Base-by-base conservation (phyloP, 2,113 vertebrate genomes). In the Thalassoma bifasciatum region DNA sequence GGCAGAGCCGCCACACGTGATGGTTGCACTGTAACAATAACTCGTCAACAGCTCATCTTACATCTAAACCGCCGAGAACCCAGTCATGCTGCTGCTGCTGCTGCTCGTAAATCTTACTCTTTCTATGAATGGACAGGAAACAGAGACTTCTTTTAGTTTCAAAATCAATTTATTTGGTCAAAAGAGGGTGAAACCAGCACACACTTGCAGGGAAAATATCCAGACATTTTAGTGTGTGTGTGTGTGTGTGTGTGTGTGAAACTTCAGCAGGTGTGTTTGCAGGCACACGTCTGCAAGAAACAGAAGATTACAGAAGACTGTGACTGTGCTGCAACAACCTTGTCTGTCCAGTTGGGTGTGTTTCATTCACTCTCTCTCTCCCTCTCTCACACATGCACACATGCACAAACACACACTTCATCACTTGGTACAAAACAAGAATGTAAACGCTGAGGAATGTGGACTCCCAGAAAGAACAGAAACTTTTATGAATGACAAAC, bases 381-480 rank as follows among this genome's bases (percentile, higher is more conserved):
- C 58, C 50, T 21, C 47, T 49, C 17, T 37, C 63, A 67, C 65
- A 69, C 54, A 37, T 42, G n/a, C 40, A 57, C 54, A 70, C 68
- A 51, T 56, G 51, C 66, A 50, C 40, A n/a, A 19, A 57, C 77
- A 89, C 53, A 68, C 81, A 59, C 80, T 82, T 82, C 66, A 77
- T 87, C 88, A 91, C 87, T 73, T 88, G 82, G 79, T 84, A 85
- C 77, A 83, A 88, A 89, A 76, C 88, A 88, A 81, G 84, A 93
- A 90, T 92, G 90, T 91, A 90, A 93, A 94, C 91, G 88, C 80
- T 76, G 85, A 83, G 89, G 83, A 92, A 89, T 86, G 87, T 50
- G 1, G 0, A 40, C 68, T 54, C 13, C 26, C 49, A 66, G 21
- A 66, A 73, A 72, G 46, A 57, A 82, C 34, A 68, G 53, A 38